phyloP scores from a whole-genome alignment of 2,797 vertebrate species.

The Smutsia temminckii region DNA sequence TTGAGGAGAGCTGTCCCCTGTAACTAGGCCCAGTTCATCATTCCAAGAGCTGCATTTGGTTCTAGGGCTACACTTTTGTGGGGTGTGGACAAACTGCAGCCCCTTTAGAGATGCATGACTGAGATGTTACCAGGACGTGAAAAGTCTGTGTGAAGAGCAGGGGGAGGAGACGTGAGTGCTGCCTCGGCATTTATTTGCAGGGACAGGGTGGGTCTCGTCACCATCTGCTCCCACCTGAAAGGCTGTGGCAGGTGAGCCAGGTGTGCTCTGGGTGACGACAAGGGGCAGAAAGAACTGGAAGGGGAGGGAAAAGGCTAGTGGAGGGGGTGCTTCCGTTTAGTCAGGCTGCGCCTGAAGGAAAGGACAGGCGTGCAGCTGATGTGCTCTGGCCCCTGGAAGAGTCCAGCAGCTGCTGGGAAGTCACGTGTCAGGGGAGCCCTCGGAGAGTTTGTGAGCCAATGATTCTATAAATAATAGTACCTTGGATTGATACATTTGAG shows the following conservation, averaged over 20 bases:
- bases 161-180: background rate
- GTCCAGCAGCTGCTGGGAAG: background rate
- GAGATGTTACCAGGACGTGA: background rate
- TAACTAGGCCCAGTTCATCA: background rate
- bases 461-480: slow-evolving; percentile 72
- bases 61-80: background rate
- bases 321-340: background rate
- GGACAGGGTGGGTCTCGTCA: rapidly evolving
- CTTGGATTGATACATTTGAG: slow-evolving; percentile 72
- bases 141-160: background rate
- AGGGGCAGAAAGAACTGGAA: background rate
- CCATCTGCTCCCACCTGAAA: background rate
- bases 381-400: background rate
- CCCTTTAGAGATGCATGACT: background rate
- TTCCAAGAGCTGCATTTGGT: background rate
- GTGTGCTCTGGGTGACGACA: background rate
- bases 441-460: slow-evolving; percentile 62
- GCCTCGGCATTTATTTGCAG: background rate
- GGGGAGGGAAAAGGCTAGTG: background rate
- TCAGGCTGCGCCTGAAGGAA: background rate
- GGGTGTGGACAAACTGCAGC: background rate
- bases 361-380: rapidly evolving
- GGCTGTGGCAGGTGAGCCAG: background rate
- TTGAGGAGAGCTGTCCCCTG: slow-evolving; percentile 6
- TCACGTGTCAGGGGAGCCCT: background rate